Base-by-base conservation (phyloP, 2,888 invertebrate species). In the Lysandra bellargus region DNA sequence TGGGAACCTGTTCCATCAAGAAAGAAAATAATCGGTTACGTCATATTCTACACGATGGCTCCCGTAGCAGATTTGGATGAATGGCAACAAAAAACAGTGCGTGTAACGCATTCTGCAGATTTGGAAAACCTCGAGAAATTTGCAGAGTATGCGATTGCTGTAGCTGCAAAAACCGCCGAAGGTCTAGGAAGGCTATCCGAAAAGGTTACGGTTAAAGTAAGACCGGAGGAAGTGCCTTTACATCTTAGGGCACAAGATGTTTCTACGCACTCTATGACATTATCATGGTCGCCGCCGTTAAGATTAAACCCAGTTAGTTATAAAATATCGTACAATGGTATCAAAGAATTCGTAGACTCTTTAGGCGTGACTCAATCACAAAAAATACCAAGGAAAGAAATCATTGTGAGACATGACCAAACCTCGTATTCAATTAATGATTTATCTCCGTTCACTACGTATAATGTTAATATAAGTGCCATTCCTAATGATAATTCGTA, bases 321-420 rank as follows among this genome's bases (percentile, higher is more conserved):
- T 92, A 98, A 97, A 94, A 97, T 98, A 84, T 97, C 98, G 3
- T 99, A 97, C 88, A 98, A 98, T 89, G 98, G 98, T 1, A 96
- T 98, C 85, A 99, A 99, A 91, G 98, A 98, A 87, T 99, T 98
- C 89, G 98, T 98, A 23, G 98, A 99, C 90, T 98, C 98, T 1
- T 97, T 98, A 87, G 98, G 98, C 73, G 97, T 98, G 89, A 98
- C 98, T 0, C 98, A 98, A 90, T 97, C 97, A 0, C 97, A 97
- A 89, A 96, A 96, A 84, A 97, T 98, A 78, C 96, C 97, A 3
- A 96, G 96, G 83, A 96, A 96, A 64, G 96, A 97, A 86, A 96
- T 98, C 64, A 95, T 96, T 37, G 92, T 98, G 17, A 97, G 97
- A 84, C 96, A 97, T 61, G 96, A 96, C 79, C 95, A 96, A 17